These are phyloP conservation scores for Eidolon helvum DNA, from an alignment of 2,113 vertebrate genomes.

Conservation along the genomic window DNA sequence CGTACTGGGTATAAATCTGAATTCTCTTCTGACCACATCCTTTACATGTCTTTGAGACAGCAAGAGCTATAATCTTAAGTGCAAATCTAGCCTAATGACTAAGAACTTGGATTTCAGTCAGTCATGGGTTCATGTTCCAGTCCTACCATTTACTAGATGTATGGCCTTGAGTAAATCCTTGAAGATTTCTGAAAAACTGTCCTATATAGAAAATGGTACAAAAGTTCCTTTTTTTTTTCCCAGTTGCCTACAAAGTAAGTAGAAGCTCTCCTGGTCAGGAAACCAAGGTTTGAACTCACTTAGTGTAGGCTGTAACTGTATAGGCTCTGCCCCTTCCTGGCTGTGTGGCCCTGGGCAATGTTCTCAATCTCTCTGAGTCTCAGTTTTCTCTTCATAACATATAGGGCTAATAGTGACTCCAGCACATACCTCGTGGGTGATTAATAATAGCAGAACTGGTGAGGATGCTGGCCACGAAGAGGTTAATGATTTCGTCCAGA, in stretches of 20 bases:
- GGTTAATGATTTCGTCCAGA: background rate
- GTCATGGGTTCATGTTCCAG: background rate
- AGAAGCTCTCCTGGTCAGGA: background rate
- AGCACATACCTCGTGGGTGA: background rate
- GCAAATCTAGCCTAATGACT: background rate
- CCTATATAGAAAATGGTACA: background rate
- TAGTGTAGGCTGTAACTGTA: background rate
- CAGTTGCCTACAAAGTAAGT: background rate
- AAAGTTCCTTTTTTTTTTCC: background rate
- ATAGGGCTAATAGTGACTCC: background rate
- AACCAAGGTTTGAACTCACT: background rate
- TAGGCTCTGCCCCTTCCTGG: background rate
- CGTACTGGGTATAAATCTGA: background rate
- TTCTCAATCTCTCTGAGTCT: background rate
- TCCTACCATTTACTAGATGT: background rate
- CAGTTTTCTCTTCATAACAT: background rate
- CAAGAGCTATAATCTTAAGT: background rate
- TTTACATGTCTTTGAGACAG: background rate
- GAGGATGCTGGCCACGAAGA: background rate
- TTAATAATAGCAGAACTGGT: background rate
- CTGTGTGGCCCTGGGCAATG: background rate
- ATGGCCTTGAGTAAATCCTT: background rate
- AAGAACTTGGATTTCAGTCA: background rate
- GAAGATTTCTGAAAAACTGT: background rate
- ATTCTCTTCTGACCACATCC: background rate